Conservation (phyloP, 92 coral and sea anemone genomes). For the Phenganax stokvisi region DNA sequence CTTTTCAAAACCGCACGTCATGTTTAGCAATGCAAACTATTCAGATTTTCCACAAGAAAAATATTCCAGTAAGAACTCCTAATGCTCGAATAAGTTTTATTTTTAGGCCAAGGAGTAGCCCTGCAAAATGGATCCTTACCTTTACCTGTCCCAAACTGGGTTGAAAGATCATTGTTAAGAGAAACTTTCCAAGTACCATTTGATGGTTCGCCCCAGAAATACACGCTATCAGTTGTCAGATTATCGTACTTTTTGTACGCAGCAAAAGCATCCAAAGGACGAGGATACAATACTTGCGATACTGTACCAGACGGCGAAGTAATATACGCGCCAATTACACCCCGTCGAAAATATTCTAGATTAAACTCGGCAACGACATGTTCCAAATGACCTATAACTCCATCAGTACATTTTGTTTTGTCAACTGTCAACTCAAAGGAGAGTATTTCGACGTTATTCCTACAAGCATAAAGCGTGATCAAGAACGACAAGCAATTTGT, state of each 20-base stretch:
- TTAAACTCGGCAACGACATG: slow-evolving; percentile 4
- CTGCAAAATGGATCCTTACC: too few relatives aligned
- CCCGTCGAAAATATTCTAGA: not conserved
- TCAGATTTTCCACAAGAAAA: too few relatives aligned
- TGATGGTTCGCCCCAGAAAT: slow-evolving; percentile 13
- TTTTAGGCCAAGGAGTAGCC: too few relatives aligned
- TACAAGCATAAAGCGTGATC: not conserved
- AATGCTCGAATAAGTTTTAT: too few relatives aligned
- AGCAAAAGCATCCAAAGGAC: not conserved
- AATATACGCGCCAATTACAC: slow-evolving; percentile 12
- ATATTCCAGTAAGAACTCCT: too few relatives aligned
- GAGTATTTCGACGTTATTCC: not conserved
- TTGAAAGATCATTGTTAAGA: not conserved
- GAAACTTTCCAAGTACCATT: not conserved
- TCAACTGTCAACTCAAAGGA: not conserved
- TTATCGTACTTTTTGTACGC: not conserved
- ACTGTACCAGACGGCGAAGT: not conserved
- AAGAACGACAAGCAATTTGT: too few relatives aligned
- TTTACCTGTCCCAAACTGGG: too few relatives aligned
- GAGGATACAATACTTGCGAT: slow-evolving; percentile 8
- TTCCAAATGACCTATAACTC: not conserved
- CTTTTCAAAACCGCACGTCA: too few relatives aligned
- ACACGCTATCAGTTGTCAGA: slow-evolving; percentile 7
- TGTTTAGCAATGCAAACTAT: too few relatives aligned
- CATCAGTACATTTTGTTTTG: not conserved